Conservation (phyloP, 2,888 invertebrate genomes). For the Vesta saturnalis region DNA sequence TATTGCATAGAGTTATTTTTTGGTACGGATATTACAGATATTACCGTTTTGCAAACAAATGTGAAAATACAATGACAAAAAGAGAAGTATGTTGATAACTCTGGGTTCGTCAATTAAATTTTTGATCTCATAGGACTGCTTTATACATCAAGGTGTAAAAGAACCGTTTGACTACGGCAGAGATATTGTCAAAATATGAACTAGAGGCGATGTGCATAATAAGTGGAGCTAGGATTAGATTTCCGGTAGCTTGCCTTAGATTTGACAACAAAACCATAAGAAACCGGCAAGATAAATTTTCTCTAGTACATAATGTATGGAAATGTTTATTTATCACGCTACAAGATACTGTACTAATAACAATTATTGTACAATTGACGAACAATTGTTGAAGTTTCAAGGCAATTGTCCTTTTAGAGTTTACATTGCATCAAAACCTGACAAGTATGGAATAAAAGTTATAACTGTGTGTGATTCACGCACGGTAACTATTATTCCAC, state of each 20-base stretch:
- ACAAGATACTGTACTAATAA: slow-evolving; percentile 30
- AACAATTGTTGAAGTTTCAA: slow-evolving; percentile 38
- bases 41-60: neutral
- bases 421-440: slow-evolving; percentile 39
- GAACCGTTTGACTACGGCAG: neutral
- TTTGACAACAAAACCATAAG: slow-evolving; percentile 31
- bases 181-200: neutral
- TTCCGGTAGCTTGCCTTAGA: too few relatives aligned
- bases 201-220: neutral
- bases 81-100: neutral
- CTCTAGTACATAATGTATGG: slow-evolving; percentile 36
- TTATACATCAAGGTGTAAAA: neutral
- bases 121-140: neutral
- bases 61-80: neutral
- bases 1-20: neutral
- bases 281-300: slow-evolving; percentile 34
- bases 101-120: neutral
- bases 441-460: too few relatives aligned
- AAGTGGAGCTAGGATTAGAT: neutral
- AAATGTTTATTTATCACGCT: slow-evolving; percentile 33
- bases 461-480: too few relatives aligned
- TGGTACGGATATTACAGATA: too few relatives aligned
- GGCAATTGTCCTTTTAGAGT: slow-evolving; percentile 36
- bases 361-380: slow-evolving; percentile 40
- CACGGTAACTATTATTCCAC: too few relatives aligned